Evolutionary conservation across 2,113 vertebrate species (phyloP), one percentile per base, ranked within the genome.

Genomic region (Phrynosoma platyrhinos): DNA sequence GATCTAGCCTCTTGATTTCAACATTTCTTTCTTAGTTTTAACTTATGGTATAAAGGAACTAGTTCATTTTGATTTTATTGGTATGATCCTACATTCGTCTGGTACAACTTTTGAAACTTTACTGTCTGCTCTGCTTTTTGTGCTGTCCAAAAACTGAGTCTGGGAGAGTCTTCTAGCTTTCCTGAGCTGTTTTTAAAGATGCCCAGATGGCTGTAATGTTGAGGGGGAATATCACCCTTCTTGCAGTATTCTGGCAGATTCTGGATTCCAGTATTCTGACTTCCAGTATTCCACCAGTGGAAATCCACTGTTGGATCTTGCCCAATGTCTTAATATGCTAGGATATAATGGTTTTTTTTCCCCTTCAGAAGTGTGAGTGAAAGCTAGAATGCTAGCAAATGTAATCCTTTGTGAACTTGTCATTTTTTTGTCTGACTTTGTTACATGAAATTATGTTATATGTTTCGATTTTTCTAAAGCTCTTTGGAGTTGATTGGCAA

Each of bases 391-490:
- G 13, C n/a, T 71, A 36, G 32, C 23, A 23, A 25, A 12, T n/a
- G 40, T 47, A 79, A 27, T 71, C n/a, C 58, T 87, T 75, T 52
- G 30, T 87, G 79, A 76, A 32, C 10, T 36, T 76, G 27, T 87
- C 27, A n/a, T 25, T 30, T 66, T 87, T 55, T 20, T 82, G 52
- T 77, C 71, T 53, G 16, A 78, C 16, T 78, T 64, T 85, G 69
- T 87, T 76, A 40, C 5, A 53, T 55, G n/a, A 23, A 82, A 20
- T 81, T 1, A 30, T 82, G 55, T 78, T 85, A 64, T 76, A 52
- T 66, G 69, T 87, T 79, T 82, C 47, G 86, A 27, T 81, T 64
- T 64, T 64, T 32, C 79, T 25, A 47, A 42, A 7, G n/a, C 16
- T 47, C 1, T 13, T 36, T 64, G 71, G 18, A 76, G 30, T 76